A percentile compares a stretch with the other conserved stretches of the same genome.
Conservation (phyloP, 2,113 vertebrate genomes). For the Nannobrachium achirus region DNA sequence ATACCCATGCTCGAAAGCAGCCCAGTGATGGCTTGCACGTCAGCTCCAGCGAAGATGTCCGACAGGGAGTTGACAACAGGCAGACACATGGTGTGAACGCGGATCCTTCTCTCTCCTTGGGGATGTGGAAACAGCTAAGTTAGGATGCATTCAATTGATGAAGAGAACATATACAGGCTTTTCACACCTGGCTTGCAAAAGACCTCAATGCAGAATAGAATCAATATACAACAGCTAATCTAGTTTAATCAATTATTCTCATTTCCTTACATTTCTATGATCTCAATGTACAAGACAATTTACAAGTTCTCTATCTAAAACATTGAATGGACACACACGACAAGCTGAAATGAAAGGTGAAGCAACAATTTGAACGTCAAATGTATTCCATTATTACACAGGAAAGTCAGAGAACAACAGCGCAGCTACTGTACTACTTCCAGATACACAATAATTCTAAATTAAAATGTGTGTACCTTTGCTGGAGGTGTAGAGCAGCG, state of each 20-base stretch:
- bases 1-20: slow-evolving; percentile 96
- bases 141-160: too few species aligned
- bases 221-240: too few species aligned
- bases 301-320: background rate
- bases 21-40: slow-evolving; percentile 93
- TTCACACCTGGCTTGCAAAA: background rate
- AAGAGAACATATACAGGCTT: too few species aligned
- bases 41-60: slow-evolving; percentile 93
- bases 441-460: too few species aligned
- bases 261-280: too few species aligned
- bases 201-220: too few species aligned
- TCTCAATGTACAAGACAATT: background rate
- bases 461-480: slow-evolving; percentile 90
- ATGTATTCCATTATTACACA: too few species aligned
- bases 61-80: slow-evolving; percentile 91
- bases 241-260: too few species aligned
- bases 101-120: slow-evolving; percentile 93
- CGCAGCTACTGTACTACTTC: too few species aligned
- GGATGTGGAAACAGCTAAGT: background rate
- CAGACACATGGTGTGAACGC: slow-evolving; percentile 96
- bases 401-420: too few species aligned
- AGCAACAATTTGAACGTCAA: too few species aligned
- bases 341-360: too few species aligned
- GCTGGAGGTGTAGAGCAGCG: slow-evolving; percentile 96
- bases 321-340: background rate